A percentile compares a stretch with the other conserved stretches of the same genome.
Conservation (phyloP, 2,888 invertebrate species). For the Dicyrtomina minuta region DNA sequence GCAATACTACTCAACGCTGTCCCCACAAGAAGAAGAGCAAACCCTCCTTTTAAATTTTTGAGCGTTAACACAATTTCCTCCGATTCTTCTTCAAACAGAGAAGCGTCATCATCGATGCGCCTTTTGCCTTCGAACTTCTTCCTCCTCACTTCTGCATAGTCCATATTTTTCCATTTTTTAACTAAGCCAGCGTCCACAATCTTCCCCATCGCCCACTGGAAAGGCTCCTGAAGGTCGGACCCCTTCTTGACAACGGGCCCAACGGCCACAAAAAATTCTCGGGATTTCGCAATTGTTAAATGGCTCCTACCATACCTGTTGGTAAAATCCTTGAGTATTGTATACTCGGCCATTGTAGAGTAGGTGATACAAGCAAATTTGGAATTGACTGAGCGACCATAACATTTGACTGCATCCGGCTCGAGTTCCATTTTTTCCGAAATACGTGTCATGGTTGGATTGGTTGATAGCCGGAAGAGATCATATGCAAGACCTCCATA, state of each 20-base stretch:
- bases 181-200: not conserved
- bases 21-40: not conserved
- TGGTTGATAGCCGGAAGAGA: not conserved
- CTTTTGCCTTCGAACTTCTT: not conserved
- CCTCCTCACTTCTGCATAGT: not conserved
- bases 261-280: constrained; percentile 16
- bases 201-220: constrained; percentile 5
- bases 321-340: constrained; percentile 13
- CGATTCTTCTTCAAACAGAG: not conserved
- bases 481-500: constrained; percentile 14
- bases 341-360: constrained; percentile 5
- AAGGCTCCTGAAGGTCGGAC: not conserved
- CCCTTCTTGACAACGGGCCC: constrained; percentile 5
- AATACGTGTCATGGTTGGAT: not conserved
- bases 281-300: not conserved
- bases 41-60: constrained; percentile 15
- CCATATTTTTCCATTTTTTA: not conserved
- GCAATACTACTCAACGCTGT: not conserved
- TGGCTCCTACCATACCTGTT: constrained; percentile 10
- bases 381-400: not conserved
- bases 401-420: not conserved
- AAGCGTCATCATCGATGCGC: no score
- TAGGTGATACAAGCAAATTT: constrained; percentile 14
- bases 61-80: not conserved
- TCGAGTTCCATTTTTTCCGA: constrained; percentile 1